Percentiles rank a stretch among this genome's conserved stretches.
These are phyloP conservation scores for Tetranychus cinnabarinus DNA, from an alignment of 1,140 invertebrate species.

Conservation along the genomic window DNA sequence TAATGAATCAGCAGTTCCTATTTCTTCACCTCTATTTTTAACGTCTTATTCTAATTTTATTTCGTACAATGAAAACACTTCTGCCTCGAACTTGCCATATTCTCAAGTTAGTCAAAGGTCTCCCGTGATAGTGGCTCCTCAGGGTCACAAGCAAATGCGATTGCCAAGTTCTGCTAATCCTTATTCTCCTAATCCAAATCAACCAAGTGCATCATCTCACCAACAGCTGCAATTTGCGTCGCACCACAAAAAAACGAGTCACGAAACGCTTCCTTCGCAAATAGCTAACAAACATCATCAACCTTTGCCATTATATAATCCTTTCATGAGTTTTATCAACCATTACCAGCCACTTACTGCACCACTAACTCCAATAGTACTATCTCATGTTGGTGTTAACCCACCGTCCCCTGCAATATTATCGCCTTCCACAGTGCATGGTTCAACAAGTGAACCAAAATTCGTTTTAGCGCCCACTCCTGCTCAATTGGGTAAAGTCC, in stretches of 20 bases:
- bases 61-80: no score
- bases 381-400: no score
- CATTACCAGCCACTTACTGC: not conserved
- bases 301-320: no score
- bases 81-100: not conserved
- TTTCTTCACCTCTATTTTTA: no score
- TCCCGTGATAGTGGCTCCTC: slow-evolving; percentile 3
- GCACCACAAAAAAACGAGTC: not conserved
- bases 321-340: no score
- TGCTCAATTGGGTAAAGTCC: slow-evolving; percentile 64
- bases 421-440: not conserved
- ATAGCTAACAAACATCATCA: no score
- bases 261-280: no score
- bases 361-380: not conserved
- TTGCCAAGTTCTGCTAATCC: not conserved
- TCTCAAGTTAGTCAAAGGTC: slow-evolving; percentile 1
- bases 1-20: no score
- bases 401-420: slow-evolving; percentile 3
- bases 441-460: slow-evolving; percentile 6
- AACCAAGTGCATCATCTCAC: not conserved
- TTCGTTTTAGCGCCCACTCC: slow-evolving; percentile 77
- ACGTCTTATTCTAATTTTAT: no score
- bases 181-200: slow-evolving; percentile 1
- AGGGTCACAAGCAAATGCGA: not conserved
- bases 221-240: not conserved